Percentiles rank a stretch among this genome's conserved stretches.
phyloP scores from a whole-genome alignment of 2,888 invertebrate species.

The Chesias legatella region DNA sequence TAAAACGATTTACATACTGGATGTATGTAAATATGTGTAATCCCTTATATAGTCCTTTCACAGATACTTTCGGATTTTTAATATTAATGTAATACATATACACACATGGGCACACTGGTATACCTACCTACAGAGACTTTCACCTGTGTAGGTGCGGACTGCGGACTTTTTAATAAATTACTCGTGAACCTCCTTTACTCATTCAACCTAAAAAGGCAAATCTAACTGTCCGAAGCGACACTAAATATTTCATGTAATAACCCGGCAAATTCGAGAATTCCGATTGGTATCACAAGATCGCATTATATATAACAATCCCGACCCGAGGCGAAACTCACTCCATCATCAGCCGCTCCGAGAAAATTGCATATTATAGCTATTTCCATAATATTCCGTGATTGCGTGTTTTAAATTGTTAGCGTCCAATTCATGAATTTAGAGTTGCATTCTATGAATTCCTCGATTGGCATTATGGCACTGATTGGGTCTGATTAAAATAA shows the following conservation, averaged over 20 bases:
- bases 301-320: conserved; percentile 39
- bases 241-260: no score
- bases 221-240: neutral
- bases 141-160: no score
- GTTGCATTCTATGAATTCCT: conserved; percentile 38
- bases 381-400: conserved; percentile 45
- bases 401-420: conserved; percentile 55
- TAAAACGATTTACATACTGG: no score
- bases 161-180: no score
- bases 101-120: no score
- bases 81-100: no score
- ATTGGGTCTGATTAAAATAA: conserved; percentile 21
- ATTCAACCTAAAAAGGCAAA: no score
- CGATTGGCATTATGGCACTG: conserved; percentile 23
- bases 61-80: no score
- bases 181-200: no score
- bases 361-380: conserved; percentile 50
- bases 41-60: no score
- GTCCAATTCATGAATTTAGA: conserved; percentile 39
- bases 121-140: no score
- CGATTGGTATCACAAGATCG: conserved; percentile 29
- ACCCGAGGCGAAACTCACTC: conserved; percentile 45
- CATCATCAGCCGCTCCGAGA: conserved; percentile 33
- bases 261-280: conserved; percentile 17
- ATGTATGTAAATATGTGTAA: no score